phyloP scores from a whole-genome alignment of 1,140 invertebrate genomes.

The Trichonephila clavata region DNA sequence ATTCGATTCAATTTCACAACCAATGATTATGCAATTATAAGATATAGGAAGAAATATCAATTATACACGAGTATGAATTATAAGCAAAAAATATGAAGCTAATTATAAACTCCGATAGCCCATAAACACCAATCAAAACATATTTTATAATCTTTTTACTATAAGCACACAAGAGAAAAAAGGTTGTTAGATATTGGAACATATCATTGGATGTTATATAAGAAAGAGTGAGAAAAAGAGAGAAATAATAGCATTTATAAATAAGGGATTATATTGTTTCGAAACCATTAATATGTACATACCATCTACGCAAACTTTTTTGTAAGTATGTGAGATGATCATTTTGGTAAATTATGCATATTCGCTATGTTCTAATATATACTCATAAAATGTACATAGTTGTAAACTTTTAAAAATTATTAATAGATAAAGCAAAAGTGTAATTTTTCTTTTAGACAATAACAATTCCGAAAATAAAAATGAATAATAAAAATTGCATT shows the following conservation, averaged over 20 bases:
- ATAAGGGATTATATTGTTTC: neutral
- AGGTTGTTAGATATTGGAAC: neutral
- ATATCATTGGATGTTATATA: neutral
- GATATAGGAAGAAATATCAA: too few species aligned
- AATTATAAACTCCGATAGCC: too few species aligned
- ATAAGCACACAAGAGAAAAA: too few species aligned
- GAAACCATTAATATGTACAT: neutral
- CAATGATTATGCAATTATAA: too few species aligned
- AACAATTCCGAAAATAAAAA: neutral
- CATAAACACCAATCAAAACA: too few species aligned
- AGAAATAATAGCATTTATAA: too few species aligned
- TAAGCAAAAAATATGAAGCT: too few species aligned
- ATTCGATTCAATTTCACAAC: too few species aligned
- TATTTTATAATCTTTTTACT: too few species aligned
- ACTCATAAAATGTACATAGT: conserved; percentile 3
- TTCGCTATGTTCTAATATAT: neutral
- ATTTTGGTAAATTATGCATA: neutral
- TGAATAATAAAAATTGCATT: neutral
- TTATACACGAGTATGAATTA: too few species aligned
- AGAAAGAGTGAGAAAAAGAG: neutral
- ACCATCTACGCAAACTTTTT: neutral
- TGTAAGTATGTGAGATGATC: neutral
- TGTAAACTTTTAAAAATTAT: conserved; percentile 2
- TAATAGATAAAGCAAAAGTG: neutral
- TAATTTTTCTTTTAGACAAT: neutral